phyloP scores from a whole-genome alignment of 2,797 vertebrate genomes.

The Triplophysa yarkandensis region DNA sequence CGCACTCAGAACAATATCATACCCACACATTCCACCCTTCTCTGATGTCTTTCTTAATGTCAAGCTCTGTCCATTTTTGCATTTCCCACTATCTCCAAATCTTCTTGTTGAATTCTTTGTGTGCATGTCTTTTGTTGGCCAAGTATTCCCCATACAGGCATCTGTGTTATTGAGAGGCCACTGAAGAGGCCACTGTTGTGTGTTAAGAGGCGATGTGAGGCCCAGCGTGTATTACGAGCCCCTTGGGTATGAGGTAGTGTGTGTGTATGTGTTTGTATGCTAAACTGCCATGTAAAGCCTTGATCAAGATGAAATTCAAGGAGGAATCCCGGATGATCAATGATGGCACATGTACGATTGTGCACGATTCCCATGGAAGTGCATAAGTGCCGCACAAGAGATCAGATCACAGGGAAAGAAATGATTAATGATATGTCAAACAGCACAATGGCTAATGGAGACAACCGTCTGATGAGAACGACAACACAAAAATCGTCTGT shows the following conservation, averaged over 20 bases:
- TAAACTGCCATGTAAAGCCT: conserved; percentile 16
- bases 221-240: conserved; percentile 44
- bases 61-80: conserved; percentile 9
- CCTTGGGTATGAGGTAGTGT: conserved; percentile 35
- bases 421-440: conserved; percentile 52
- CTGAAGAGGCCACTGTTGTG: conserved; percentile 45
- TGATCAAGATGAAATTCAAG: conserved; percentile 1
- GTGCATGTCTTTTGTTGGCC: conserved; percentile 30
- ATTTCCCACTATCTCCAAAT: conserved; percentile 38
- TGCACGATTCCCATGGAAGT: background rate
- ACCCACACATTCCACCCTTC: conserved; percentile 3
- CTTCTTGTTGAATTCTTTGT: conserved; percentile 26
- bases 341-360: conserved; percentile 8
- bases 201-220: conserved; percentile 48
- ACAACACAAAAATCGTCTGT: conserved; percentile 34
- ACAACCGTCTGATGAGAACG: conserved; percentile 34
- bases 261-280: conserved; percentile 13
- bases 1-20: background rate
- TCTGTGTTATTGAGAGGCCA: conserved; percentile 23
- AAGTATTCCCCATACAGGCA: conserved; percentile 39
- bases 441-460: conserved; percentile 34
- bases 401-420: conserved; percentile 39
- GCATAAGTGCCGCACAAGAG: background rate
- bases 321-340: background rate
- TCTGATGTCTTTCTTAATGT: conserved; percentile 30